A percentile compares a stretch with the other conserved stretches of the same genome.
Evolutionary conservation across 2,113 vertebrate genomes (phyloP).

Genomic region (Indicator maculatus): DNA sequence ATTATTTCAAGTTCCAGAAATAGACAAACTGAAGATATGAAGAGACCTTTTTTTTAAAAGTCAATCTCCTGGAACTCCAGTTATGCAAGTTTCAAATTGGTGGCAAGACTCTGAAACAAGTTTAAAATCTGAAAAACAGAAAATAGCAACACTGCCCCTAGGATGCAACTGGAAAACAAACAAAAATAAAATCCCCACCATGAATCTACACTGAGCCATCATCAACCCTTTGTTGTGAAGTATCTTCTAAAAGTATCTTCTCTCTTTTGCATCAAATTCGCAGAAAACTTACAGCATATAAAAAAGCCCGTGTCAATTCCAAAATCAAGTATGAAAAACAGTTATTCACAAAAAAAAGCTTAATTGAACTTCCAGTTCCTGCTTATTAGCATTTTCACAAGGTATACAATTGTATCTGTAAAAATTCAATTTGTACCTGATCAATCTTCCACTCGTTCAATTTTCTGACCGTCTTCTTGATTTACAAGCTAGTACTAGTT

Average conservation of each 20-base stretch:
- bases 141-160: not conserved
- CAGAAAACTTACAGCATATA: not conserved
- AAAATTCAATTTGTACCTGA: not conserved
- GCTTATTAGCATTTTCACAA: not conserved
- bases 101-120: not conserved
- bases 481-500: not conserved
- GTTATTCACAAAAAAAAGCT: not conserved
- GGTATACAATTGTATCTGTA: not conserved
- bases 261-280: not conserved
- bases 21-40: not conserved
- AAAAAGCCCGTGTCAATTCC: not conserved
- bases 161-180: not conserved
- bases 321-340: not conserved
- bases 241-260: not conserved
- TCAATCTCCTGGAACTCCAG: not conserved
- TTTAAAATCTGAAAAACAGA: not conserved
- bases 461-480: not conserved
- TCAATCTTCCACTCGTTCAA: not conserved
- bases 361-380: not conserved
- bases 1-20: not conserved
- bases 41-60: not conserved
- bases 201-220: not conserved
- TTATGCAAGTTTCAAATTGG: not conserved
- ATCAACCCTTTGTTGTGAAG: not conserved
- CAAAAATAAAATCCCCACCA: not conserved